These are phyloP conservation scores for Periophthalmus magnuspinnatus DNA, from an alignment of 2,797 vertebrate genomes.

Conservation along the genomic window DNA sequence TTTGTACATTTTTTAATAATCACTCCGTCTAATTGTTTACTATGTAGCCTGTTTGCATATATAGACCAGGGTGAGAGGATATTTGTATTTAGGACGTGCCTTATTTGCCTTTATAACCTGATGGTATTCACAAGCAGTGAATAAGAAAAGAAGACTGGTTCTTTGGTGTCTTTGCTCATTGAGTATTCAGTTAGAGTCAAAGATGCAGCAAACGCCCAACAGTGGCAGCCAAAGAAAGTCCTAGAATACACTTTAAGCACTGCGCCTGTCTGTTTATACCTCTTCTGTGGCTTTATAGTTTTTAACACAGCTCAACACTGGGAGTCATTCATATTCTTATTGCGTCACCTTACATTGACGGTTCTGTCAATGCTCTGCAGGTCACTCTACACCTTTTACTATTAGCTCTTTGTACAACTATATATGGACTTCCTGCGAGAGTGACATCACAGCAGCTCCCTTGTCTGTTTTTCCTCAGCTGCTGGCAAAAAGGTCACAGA, in stretches of 20 bases:
- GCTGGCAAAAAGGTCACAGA: slow-evolving; percentile 35
- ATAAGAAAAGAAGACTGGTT: slow-evolving; percentile 30
- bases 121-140: too few species aligned
- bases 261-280: too few species aligned
- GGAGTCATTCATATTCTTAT: slow-evolving; percentile 44
- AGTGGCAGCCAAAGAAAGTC: slow-evolving; percentile 42
- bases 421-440: slow-evolving; percentile 54
- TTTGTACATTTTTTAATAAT: too few species aligned
- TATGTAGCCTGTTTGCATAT: too few species aligned
- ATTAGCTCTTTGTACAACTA: slow-evolving; percentile 45
- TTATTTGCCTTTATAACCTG: too few species aligned
- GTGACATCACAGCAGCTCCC: slow-evolving; percentile 36
- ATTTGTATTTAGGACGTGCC: too few species aligned
- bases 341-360: slow-evolving; percentile 10
- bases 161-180: slow-evolving; percentile 57
- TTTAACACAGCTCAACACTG: too few species aligned
- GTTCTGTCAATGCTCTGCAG: slow-evolving; percentile 35
- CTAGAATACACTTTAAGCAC: too few species aligned
- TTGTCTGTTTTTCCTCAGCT: slow-evolving; percentile 21
- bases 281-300: too few species aligned
- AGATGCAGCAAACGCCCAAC: slow-evolving; percentile 66
- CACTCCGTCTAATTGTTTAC: too few species aligned
- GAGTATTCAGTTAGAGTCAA: slow-evolving; percentile 66
- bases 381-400: slow-evolving; percentile 16
- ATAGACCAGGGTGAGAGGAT: too few species aligned